Conservation (phyloP, 2,113 vertebrate genomes). For the Pygoscelis antarcticus region DNA sequence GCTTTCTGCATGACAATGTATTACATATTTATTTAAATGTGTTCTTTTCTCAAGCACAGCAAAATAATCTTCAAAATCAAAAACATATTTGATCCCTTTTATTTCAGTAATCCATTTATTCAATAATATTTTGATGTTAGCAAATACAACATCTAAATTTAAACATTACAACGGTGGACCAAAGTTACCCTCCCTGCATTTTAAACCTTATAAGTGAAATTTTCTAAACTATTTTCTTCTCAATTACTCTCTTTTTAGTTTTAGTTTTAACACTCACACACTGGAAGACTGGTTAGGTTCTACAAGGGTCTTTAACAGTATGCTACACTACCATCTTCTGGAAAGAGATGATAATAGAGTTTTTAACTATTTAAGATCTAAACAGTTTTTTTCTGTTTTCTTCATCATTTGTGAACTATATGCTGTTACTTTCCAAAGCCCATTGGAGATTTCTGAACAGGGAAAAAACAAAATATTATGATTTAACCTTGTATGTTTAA, state of each 20-base stretch:
- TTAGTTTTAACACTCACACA: neutral
- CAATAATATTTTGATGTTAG: neutral
- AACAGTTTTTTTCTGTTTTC: neutral
- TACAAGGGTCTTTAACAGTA: neutral
- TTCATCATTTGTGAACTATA: neutral
- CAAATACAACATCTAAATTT: neutral
- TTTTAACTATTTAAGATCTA: neutral
- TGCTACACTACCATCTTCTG: slow-evolving; percentile 74
- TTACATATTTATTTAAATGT: neutral
- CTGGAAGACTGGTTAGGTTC: neutral
- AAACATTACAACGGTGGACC: neutral
- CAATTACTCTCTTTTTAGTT: neutral
- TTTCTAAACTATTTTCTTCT: neutral
- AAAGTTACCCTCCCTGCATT: neutral
- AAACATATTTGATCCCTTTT: neutral
- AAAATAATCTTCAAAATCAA: neutral
- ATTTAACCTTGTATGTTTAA: neutral
- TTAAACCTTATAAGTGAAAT: neutral
- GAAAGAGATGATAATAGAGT: neutral
- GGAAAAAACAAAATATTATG: neutral
- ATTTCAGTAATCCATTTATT: neutral
- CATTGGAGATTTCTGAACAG: neutral
- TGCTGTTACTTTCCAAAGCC: neutral
- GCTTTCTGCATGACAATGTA: neutral
- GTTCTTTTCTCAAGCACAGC: neutral